These are phyloP conservation scores for Chrysomela aeneicollis DNA, from an alignment of 2,888 invertebrate species.

Conservation along the genomic window DNA sequence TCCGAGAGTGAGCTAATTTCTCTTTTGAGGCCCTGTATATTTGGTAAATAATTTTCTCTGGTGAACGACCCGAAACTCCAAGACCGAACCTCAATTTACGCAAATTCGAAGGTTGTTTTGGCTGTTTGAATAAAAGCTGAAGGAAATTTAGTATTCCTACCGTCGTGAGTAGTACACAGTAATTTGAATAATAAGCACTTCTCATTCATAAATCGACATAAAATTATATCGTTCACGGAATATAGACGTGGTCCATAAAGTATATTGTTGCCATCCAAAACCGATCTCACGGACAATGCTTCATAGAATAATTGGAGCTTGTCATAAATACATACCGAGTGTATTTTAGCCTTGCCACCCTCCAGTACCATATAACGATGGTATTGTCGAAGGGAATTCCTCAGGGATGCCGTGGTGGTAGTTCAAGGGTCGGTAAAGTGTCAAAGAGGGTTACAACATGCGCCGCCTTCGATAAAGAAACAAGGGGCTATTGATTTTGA, in stretches of 20 bases:
- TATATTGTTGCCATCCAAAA: neutral
- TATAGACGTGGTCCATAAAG: conserved; percentile 16
- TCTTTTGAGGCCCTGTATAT: neutral
- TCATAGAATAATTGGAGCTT: neutral
- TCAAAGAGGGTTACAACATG: conserved; percentile 28
- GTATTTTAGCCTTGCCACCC: neutral
- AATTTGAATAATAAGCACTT: conserved; percentile 45
- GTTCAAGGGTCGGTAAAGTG: conserved; percentile 27
- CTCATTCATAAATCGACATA: conserved; percentile 45
- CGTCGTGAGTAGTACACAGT: conserved; percentile 27
- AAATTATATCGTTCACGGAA: conserved; percentile 26
- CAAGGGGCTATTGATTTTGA: conserved; percentile 30
- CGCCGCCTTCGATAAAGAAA: conserved; percentile 14
- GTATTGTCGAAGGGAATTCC: conserved; percentile 35
- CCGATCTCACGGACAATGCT: neutral
- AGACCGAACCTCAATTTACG: conserved; percentile 15
- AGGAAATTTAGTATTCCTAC: conserved; percentile 16
- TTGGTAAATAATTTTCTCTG: neutral
- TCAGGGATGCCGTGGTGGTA: conserved; percentile 37
- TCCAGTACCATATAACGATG: neutral
- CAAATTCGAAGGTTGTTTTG: conserved; percentile 14
- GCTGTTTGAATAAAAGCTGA: conserved; percentile 18
- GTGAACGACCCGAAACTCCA: conserved; percentile 13
- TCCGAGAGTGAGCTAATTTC: neutral
- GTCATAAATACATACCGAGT: neutral